These are phyloP conservation scores for Galemys pyrenaicus DNA, from an alignment of 2,113 vertebrate genomes.

Conservation along the genomic window DNA sequence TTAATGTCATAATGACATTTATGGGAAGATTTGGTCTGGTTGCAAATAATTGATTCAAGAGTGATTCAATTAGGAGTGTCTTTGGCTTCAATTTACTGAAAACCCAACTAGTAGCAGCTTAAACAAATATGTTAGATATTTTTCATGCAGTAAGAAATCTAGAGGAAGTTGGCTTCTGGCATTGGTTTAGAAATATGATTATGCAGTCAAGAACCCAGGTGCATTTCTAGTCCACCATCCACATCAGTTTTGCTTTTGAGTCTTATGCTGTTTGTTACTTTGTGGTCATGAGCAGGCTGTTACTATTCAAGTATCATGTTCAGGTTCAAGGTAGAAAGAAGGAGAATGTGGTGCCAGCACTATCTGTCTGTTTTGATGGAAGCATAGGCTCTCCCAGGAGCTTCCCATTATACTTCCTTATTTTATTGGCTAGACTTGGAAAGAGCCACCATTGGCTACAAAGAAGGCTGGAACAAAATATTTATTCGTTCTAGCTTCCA, in stretches of 20 bases:
- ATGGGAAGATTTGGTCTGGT: neutral
- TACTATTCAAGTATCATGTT: neutral
- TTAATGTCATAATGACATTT: neutral
- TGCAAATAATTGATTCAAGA: constrained; percentile 6
- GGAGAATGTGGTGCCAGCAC: neutral
- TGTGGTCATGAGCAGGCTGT: neutral
- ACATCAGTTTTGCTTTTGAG: neutral
- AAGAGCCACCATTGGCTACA: neutral
- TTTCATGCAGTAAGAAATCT: neutral
- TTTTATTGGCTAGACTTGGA: neutral
- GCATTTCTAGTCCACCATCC: neutral
- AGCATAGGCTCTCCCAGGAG: neutral
- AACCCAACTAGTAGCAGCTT: neutral
- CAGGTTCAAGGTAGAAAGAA: neutral
- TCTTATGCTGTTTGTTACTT: neutral
- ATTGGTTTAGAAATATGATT: neutral
- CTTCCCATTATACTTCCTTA: neutral
- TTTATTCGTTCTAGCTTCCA: neutral
- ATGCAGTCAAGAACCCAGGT: neutral
- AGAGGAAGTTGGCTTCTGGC: neutral
- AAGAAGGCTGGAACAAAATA: neutral
- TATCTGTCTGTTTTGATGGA: neutral
- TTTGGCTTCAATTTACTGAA: neutral
- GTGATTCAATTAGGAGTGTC: neutral
- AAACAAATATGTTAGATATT: neutral